These are phyloP conservation scores for Nothobranchius furzeri DNA, from an alignment of 2,113 vertebrate genomes.

Conservation along the genomic window DNA sequence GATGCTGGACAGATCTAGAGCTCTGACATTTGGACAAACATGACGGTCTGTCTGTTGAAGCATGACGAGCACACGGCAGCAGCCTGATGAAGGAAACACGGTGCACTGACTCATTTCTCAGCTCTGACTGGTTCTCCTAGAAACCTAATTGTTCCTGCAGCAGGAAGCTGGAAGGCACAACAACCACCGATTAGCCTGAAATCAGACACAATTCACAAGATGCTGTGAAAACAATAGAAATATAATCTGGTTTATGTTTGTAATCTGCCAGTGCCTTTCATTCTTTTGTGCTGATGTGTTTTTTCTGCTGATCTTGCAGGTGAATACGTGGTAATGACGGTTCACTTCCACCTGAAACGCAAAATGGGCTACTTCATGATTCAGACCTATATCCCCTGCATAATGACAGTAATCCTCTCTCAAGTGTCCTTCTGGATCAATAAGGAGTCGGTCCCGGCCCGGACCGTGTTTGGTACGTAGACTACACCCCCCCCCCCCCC, in stretches of 20 bases:
- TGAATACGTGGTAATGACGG: slow-evolving; percentile 99
- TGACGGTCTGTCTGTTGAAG: slow-evolving; percentile 18
- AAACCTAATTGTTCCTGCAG: slow-evolving; percentile 14
- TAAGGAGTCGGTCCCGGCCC: slow-evolving; percentile 97
- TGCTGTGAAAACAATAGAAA: slow-evolving; percentile 4
- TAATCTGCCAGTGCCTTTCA: neutral
- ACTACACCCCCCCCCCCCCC: slow-evolving; percentile 24
- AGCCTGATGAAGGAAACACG: slow-evolving; percentile 25
- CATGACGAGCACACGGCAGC: slow-evolving; percentile 8
- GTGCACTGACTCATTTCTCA: slow-evolving; percentile 2
- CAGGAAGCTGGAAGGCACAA: neutral
- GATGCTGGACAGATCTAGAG: neutral
- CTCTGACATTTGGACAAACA: slow-evolving; percentile 26
- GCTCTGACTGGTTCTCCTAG: neutral
- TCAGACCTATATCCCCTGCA: slow-evolving; percentile 99
- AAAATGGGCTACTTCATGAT: slow-evolving; percentile 99
- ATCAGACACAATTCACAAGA: slow-evolving; percentile 12
- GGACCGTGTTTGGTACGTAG: slow-evolving; percentile 96
- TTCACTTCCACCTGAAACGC: slow-evolving; percentile 94
- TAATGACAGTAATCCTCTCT: slow-evolving; percentile 99
- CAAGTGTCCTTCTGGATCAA: slow-evolving; percentile 99
- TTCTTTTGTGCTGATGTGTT: neutral
- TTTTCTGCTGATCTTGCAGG: slow-evolving; percentile 77
- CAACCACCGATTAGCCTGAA: neutral
- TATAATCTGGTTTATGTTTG: neutral